phyloP scores from a whole-genome alignment of 92 coral and sea anemone genomes.

The Phymanthus crucifer region DNA sequence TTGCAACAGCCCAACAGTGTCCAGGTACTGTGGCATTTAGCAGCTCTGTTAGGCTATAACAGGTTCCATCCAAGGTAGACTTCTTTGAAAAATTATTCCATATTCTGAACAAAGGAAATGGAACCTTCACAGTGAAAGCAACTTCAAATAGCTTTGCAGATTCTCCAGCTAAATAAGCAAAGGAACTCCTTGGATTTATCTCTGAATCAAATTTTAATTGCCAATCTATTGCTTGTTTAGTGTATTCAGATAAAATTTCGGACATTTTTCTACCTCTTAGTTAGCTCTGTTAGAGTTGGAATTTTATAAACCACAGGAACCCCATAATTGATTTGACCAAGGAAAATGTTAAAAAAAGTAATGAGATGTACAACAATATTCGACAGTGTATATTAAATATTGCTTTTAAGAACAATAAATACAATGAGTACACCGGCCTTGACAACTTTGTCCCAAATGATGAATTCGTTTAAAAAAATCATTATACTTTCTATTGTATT shows the following conservation, averaged over 20 bases:
- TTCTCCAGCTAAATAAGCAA: background rate
- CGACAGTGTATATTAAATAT: too few species aligned
- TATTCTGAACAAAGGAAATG: conserved; percentile 1
- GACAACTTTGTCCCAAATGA: too few species aligned
- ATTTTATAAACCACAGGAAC: background rate
- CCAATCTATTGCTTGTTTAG: conserved; percentile 10
- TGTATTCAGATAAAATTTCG: background rate
- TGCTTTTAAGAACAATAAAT: too few species aligned
- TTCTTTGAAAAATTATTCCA: background rate
- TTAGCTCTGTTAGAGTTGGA: background rate
- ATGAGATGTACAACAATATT: too few species aligned
- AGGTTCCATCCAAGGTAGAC: background rate
- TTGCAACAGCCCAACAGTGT: background rate
- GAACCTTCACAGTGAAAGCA: conserved; percentile 4
- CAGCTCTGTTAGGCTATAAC: background rate
- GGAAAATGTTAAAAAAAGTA: too few species aligned
- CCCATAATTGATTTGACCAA: background rate
- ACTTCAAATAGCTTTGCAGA: conserved; percentile 5
- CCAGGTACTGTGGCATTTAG: background rate
- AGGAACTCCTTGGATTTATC: conserved; percentile 8
- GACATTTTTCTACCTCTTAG: conserved; percentile 4
- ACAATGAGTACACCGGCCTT: too few species aligned
- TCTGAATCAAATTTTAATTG: conserved; percentile 8
- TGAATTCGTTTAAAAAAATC: background rate
- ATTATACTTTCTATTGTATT: too few species aligned